Evolutionary conservation across 2,888 invertebrate genomes (phyloP).

Genomic region (Caenorhabditis plicata): DNA sequence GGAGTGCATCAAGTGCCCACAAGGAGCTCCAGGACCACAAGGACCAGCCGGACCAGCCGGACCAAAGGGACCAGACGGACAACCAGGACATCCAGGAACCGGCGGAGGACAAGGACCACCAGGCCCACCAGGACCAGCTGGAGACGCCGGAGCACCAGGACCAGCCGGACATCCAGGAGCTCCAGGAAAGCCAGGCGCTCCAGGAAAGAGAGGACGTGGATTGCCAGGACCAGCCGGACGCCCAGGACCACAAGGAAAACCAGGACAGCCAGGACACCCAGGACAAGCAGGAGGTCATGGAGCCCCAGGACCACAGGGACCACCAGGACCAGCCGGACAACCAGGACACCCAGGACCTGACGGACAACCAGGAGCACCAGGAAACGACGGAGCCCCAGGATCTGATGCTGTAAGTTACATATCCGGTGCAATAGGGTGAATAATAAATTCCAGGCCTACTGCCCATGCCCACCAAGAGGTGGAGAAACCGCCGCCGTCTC

Average conservation of each 20-base stretch:
- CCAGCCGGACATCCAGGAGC: constrained; percentile 21
- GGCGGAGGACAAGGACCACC: too few species aligned
- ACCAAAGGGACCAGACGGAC: too few species aligned
- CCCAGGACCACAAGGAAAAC: constrained; percentile 39
- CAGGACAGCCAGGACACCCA: constrained; percentile 43
- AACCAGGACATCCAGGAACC: constrained; percentile 17
- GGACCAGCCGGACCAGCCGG: constrained; percentile 28
- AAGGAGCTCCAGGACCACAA: constrained; percentile 22
- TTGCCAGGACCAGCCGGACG: constrained; percentile 40
- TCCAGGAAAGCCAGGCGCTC: constrained; percentile 16
- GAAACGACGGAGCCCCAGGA: constrained; percentile 25
- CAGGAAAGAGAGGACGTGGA: constrained; percentile 20
- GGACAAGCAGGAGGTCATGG: constrained; percentile 18
- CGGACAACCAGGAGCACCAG: constrained; percentile 22
- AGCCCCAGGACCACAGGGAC: constrained; percentile 15
- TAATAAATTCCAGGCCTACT: constrained; percentile 19
- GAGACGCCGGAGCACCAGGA: constrained; percentile 30
- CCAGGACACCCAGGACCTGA: constrained; percentile 20
- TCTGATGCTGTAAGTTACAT: constrained; percentile 9
- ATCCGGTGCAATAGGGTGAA: background rate
- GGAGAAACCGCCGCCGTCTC: constrained; percentile 15
- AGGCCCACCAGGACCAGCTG: constrained; percentile 22
- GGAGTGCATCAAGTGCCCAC: background rate
- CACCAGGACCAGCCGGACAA: constrained; percentile 19
- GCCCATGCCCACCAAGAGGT: constrained; percentile 33